Evolutionary conservation across 2,888 invertebrate species (phyloP).

Genomic region (Caenorhabditis auriculariae): DNA sequence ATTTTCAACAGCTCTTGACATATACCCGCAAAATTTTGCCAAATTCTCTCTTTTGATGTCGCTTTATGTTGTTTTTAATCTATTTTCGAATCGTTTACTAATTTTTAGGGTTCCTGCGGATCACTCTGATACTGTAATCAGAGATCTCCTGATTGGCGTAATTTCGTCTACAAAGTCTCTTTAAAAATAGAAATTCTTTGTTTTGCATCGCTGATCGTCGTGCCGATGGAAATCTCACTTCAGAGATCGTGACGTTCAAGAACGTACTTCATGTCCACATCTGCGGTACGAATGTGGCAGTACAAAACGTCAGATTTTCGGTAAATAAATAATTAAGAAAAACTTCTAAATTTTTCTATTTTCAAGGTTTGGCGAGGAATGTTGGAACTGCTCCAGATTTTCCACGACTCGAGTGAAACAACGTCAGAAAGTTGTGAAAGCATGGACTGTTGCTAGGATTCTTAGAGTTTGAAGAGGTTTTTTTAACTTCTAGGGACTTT

Average conservation of each 20-base stretch:
- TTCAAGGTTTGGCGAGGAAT: conserved; percentile 55
- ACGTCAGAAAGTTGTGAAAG: conserved; percentile 53
- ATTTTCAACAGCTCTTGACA: too few relatives aligned
- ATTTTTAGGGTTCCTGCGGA: too few relatives aligned
- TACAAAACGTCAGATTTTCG: conserved; percentile 56
- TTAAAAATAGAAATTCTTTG: too few relatives aligned
- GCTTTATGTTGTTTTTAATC: too few relatives aligned
- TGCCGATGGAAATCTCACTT: too few relatives aligned
- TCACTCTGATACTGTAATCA: too few relatives aligned
- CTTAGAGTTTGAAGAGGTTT: conserved; percentile 49
- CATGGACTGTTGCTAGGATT: conserved; percentile 48
- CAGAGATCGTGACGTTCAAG: conserved; percentile 51
- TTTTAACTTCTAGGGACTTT: too few relatives aligned
- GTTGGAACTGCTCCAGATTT: conserved; percentile 61
- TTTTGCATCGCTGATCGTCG: too few relatives aligned
- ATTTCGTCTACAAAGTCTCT: too few relatives aligned
- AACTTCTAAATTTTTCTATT: background rate
- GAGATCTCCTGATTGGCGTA: too few relatives aligned
- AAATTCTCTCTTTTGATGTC: too few relatives aligned
- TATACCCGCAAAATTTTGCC: background rate
- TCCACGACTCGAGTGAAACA: conserved; percentile 54
- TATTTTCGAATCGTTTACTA: too few relatives aligned
- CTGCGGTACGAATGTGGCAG: conserved; percentile 55
- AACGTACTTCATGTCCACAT: conserved; percentile 62
- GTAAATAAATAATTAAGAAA: conserved; percentile 2